Base-by-base conservation (phyloP, 2,888 invertebrate genomes). In the Pogonocherus hispidulus region DNA sequence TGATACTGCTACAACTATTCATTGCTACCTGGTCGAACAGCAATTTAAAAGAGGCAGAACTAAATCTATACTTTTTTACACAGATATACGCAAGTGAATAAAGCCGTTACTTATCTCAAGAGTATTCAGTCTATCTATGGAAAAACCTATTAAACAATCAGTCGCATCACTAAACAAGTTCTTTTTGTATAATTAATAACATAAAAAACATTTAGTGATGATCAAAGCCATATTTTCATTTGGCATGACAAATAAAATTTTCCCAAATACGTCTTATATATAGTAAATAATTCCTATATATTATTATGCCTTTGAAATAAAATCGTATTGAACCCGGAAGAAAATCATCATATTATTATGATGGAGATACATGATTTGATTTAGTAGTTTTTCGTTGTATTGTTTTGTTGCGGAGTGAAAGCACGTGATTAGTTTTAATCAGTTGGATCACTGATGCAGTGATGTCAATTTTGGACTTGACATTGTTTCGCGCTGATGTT, bases 401-500 rank as follows among this genome's bases (percentile, higher is more conserved):
- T 51, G 22, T 51, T 51, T 22, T 14, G 14, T 32, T 11, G 8
- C 2, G 9, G 9, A 8, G 14, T 5, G 3, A 14, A 20, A 51
- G 1, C 23, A 22, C 23, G 23, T 51, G 0, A 1, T 14, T 5
- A 51, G 14, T 23, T 3, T 22, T 23, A 51, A 51, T 51, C 14
- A 23, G n/a, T 51, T 23, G 14, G 49, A 23, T 23, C n/a, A 51
- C n/a, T 51, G 49, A 51, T 23, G 20, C 20, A 20, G 2, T 19
- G n/a, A 19, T 19, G 46, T 2, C n/a, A n/a, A n/a, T n/a, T 49
- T 49, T 46, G 19, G 18, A 19, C 47, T 49, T 51, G 49, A 51
- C 49, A 51, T 23, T 51, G 16, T 51, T 23, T 23, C 49, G 22
- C 49, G 23, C 49, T 23, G n/a, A 23, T n/a, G 23, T 20, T 20